These are phyloP conservation scores for Dusona sp. DNA, from an alignment of 2,888 invertebrate genomes.

Conservation along the genomic window DNA sequence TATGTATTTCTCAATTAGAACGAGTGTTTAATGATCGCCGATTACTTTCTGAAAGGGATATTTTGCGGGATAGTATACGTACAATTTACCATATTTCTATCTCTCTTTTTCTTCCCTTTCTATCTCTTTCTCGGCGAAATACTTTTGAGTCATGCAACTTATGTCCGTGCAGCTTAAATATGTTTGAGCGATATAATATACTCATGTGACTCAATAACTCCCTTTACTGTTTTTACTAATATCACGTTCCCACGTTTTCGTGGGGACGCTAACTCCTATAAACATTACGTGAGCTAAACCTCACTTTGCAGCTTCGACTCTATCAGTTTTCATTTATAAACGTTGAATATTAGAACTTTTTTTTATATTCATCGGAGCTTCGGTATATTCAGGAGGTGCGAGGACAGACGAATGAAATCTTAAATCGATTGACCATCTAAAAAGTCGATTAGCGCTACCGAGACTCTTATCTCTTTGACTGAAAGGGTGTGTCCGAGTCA, in stretches of 20 bases:
- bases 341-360: background rate
- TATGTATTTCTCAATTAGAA: constrained; percentile 63
- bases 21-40: constrained; percentile 65
- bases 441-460: constrained; percentile 46
- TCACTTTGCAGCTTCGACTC: constrained; percentile 14
- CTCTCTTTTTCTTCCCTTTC: background rate
- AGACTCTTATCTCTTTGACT: constrained; percentile 29
- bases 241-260: constrained; percentile 64
- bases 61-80: constrained; percentile 35
- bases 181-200: constrained; percentile 18
- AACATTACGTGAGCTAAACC: constrained; percentile 13
- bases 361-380: background rate
- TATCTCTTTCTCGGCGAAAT: background rate
- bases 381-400: background rate
- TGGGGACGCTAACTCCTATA: constrained; percentile 11
- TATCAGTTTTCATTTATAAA: background rate
- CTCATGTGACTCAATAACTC: constrained; percentile 16
- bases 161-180: constrained; percentile 30
- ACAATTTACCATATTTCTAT: background rate
- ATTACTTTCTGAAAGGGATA: constrained; percentile 57
- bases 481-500: constrained; percentile 25
- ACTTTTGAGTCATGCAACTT: constrained; percentile 34
- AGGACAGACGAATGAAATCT: constrained; percentile 11
- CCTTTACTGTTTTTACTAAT: constrained; percentile 57
- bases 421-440: constrained; percentile 47